Base-by-base conservation (phyloP, 1,140 invertebrate species). In the Hyposmocoma kahamanoa region DNA sequence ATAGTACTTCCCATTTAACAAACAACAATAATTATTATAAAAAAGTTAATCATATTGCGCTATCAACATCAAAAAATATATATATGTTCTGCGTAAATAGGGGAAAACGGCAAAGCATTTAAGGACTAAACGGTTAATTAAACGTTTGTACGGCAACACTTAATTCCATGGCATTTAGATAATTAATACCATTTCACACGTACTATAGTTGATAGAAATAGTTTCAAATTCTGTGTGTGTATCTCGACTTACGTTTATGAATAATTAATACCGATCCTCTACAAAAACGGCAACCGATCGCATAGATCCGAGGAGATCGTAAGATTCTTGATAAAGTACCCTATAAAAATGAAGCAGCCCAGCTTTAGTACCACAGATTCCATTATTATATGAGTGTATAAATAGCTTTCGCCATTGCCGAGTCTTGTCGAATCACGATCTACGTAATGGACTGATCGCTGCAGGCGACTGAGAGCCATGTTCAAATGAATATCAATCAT, bases 401-500 rank as follows among this genome's bases (percentile, higher is more conserved):
- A 52, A 45, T 43, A 47, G 48, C 39, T 28, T 55, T 55, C 42
- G 42, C 53, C 26, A 48, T 5, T 5, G 5, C 10, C 18, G 32
- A 42, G 46, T 22, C 38, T 50, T 58, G 56, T 53, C 43, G 26
- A 26, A 50, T 53, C 50, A 53, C 47, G 44, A 58, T 58, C 52
- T 58, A 38, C 47, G 44, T 58, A 49, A 47, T 38, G 26, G 47
- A 47, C 47, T 42, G 36, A 45, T 36, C 47, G 47, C 56, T 44
- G 47, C 38, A 38, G 47, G 42, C 21, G 20, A 43, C 43, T 44
- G 22, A 57, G 55, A 38, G 43, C 56, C 22, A 28, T 36, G 43
- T 53, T 47, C 32, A 53, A 53, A 42, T 32, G 42, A 52, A 47
- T 58, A 53, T 53, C 51, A 53, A 52, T 53, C 55, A 53, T 57